A percentile compares a stretch with the other conserved stretches of the same genome.
Conservation (phyloP, 2,797 vertebrate genomes). For the Steatocranus sp. region DNA sequence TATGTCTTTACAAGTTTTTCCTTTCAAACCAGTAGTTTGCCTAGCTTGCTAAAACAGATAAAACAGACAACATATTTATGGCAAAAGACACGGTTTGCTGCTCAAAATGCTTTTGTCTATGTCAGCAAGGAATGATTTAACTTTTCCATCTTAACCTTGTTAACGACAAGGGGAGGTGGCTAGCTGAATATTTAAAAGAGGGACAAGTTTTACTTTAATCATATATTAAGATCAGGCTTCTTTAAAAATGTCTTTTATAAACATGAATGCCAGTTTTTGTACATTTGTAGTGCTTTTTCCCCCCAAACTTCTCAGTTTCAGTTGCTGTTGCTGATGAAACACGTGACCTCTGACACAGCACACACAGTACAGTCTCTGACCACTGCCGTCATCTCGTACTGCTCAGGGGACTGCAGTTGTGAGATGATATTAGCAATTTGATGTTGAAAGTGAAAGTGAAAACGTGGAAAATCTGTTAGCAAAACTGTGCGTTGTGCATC, state of each 20-base stretch:
- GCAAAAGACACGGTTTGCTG: rapidly evolving
- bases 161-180: background rate
- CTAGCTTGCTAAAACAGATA: background rate
- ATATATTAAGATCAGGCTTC: background rate
- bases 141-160: background rate
- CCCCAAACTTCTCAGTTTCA: background rate
- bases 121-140: background rate
- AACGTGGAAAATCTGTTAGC: background rate
- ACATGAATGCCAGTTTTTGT: slow-evolving; percentile 21
- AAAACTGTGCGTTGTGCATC: background rate
- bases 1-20: background rate
- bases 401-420: slow-evolving; percentile 28
- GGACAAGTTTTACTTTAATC: background rate
- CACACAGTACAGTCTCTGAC: background rate
- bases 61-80: background rate
- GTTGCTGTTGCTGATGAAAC: background rate
- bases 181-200: background rate
- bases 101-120: background rate
- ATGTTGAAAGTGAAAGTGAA: background rate
- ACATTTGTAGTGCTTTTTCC: background rate
- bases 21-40: background rate
- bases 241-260: background rate
- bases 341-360: background rate
- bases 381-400: slow-evolving; percentile 15
- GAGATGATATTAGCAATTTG: background rate